phyloP scores from a whole-genome alignment of 1,140 invertebrate species.

The Amphibalanus amphitrite region DNA sequence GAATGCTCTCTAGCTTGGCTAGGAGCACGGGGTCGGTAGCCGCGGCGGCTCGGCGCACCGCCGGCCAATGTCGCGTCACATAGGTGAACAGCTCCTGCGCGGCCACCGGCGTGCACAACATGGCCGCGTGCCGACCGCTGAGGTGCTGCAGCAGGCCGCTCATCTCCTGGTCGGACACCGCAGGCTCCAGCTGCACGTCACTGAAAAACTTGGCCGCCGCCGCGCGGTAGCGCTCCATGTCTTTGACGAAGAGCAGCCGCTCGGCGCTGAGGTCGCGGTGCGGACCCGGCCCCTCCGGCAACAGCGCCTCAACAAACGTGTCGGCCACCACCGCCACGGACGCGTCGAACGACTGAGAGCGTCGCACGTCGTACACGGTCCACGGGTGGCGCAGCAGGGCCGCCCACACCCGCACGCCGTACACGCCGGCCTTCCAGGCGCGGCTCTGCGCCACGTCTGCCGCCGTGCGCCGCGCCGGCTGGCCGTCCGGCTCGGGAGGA shows the following conservation, averaged over 20 bases:
- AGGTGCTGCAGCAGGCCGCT: constrained; percentile 78
- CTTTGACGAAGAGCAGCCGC: constrained; percentile 85
- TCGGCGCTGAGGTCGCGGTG: constrained; percentile 89
- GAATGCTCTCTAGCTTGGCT: no score
- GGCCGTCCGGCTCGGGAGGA: constrained; percentile 39
- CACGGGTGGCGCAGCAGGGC: constrained; percentile 94
- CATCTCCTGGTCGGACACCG: constrained; percentile 82
- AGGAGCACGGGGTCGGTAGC: no score
- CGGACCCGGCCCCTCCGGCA: constrained; percentile 67
- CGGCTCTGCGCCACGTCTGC: constrained; percentile 72
- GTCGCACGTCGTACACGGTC: constrained; percentile 90
- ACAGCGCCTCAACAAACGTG: constrained; percentile 90
- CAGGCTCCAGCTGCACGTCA: constrained; percentile 62
- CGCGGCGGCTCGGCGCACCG: no score
- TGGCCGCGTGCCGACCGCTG: constrained; percentile 63
- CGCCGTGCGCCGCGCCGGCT: constrained; percentile 57
- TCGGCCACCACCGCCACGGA: constrained; percentile 87
- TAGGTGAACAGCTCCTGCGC: constrained; percentile 87
- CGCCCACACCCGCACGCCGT: constrained; percentile 87
- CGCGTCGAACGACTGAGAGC: constrained; percentile 75
- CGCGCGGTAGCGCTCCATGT: constrained; percentile 58
- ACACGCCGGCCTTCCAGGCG: constrained; percentile 71
- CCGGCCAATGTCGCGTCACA: constrained; percentile 32
- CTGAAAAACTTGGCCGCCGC: constrained; percentile 64
- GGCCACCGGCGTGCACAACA: constrained; percentile 76